A percentile compares a stretch with the other conserved stretches of the same genome.
phyloP scores from a whole-genome alignment of 2,113 vertebrate species.

The Burhinus bistriatus region DNA sequence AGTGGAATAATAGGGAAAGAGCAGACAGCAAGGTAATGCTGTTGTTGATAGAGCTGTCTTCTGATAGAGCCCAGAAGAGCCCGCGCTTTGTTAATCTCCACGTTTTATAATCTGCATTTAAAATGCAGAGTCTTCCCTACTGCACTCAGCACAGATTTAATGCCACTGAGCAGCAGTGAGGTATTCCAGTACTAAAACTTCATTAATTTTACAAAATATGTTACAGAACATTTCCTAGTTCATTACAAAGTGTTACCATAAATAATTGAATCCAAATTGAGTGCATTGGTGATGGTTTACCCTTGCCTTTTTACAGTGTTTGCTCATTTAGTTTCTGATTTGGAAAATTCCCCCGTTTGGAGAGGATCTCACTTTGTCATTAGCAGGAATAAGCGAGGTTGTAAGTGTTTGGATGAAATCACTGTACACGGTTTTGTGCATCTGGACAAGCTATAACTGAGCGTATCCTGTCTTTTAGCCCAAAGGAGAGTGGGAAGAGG shows the following conservation, averaged over 20 bases:
- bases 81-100: background rate
- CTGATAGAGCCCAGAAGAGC: background rate
- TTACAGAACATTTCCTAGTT: slow-evolving; percentile 39
- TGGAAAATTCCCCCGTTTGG: background rate
- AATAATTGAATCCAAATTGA: slow-evolving; percentile 61
- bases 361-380: background rate
- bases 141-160: slow-evolving; percentile 41
- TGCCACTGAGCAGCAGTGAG: background rate
- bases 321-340: slow-evolving; percentile 13
- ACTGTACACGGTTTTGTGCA: background rate
- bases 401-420: background rate
- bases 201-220: slow-evolving; percentile 61
- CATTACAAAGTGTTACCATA: slow-evolving; percentile 42
- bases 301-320: background rate
- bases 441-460: background rate
- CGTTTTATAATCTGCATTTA: slow-evolving; percentile 37
- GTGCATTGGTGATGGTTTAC: slow-evolving; percentile 18
- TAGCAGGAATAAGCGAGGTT: background rate
- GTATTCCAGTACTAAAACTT: slow-evolving; percentile 38
- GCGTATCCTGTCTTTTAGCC: background rate
- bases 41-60: background rate
- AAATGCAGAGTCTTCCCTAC: slow-evolving; percentile 5
- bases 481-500: background rate
- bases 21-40: background rate
- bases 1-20: background rate